Percentiles rank a stretch among this genome's conserved stretches.
phyloP scores from a whole-genome alignment of 2,797 vertebrate genomes.

The Lophotriccus pileatus region DNA sequence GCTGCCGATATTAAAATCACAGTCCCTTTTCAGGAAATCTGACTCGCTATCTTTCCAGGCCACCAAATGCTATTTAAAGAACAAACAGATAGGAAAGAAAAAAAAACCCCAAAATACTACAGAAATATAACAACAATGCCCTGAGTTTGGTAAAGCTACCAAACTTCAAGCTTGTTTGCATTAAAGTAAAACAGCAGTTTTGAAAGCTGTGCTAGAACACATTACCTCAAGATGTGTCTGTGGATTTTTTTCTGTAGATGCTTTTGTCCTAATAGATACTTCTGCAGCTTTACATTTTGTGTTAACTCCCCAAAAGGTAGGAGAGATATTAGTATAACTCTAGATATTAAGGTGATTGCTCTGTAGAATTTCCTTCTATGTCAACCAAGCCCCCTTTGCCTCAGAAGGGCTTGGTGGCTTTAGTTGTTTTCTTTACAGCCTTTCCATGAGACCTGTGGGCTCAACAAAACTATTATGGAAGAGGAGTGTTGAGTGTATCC shows the following conservation, averaged over 20 bases:
- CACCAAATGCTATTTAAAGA: slow-evolving; percentile 48
- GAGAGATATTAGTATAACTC: neutral
- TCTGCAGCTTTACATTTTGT: neutral
- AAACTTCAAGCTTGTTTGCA: neutral
- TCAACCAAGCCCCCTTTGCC: neutral
- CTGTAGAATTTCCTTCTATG: neutral
- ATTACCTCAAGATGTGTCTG: neutral
- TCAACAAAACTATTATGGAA: neutral
- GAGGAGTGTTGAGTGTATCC: neutral
- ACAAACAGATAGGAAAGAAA: neutral
- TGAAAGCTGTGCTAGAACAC: neutral
- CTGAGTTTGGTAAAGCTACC: neutral
- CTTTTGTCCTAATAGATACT: neutral
- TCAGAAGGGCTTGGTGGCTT: neutral
- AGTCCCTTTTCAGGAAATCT: slow-evolving; percentile 51
- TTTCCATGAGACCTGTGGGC: neutral
- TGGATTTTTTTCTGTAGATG: neutral
- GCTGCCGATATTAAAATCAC: slow-evolving; percentile 9
- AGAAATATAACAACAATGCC: neutral
- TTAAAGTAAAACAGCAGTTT: neutral
- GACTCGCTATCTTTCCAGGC: slow-evolving; percentile 8
- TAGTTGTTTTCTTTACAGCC: neutral
- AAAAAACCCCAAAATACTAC: neutral
- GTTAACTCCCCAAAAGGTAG: neutral
- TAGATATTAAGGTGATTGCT: neutral